Base-by-base conservation (phyloP, 2,797 vertebrate genomes). In the Babyrousa celebensis region DNA sequence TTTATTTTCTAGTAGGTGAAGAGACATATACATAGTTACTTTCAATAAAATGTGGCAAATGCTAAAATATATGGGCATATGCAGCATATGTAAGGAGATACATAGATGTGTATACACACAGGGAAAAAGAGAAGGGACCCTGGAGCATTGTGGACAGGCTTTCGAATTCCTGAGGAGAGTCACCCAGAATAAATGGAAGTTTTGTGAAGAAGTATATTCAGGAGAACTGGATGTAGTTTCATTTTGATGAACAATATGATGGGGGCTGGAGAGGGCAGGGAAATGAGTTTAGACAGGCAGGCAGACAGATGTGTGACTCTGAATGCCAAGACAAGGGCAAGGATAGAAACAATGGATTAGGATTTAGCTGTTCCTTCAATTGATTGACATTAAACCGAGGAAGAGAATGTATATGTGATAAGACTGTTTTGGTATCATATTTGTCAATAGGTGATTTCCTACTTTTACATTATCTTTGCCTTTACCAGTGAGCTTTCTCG, bases 11-110 rank as follows among this genome's bases (percentile, higher is more conserved):
- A 75, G 71, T 80, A 75, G 36, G 15, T 62, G 21, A 91, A 84
- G 29, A 87, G 17, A 74, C 6, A 84, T 60, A 32, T 89, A 67
- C 62, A 58, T 21, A 88, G 20, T 85, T 72, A 21, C 74, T 88
- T 96, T 92, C 63, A 89, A 80, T 60, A 87, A 80, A 78, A 72
- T 84, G 12, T 91, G 36, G 63, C 16, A 92, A 93, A 78, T 91
- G 27, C 67, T 87, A 83, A 54, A 67, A 83, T 54, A 89, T 18
- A 18, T 11, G 10, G 25, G 20, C 36, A 74, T 85, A 77, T 58
- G 15, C 8, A 92, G 16, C 54, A 17, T 84, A 52, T 43, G 5
- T 58, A 20, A 62, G 21, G 63, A 90, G 68, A 77, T 70, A 43
- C 15, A 54, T 60, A 68, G 87, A 79, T 1, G 40, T 71, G 5